Base-by-base conservation (phyloP, 2,113 vertebrate species). In the Xenus cinereus region DNA sequence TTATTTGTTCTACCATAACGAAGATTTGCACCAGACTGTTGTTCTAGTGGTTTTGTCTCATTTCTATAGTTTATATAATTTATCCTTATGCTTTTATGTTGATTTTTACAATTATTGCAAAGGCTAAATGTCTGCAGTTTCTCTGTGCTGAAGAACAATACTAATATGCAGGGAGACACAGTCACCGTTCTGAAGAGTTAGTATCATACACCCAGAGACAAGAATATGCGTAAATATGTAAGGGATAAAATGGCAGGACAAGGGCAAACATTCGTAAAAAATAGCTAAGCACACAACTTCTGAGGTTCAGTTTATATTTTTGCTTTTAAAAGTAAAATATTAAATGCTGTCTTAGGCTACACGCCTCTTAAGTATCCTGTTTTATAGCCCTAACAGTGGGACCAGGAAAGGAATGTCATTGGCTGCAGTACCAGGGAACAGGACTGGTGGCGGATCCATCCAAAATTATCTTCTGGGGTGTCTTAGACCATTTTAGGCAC, bases 161-260 rank as follows among this genome's bases (percentile, higher is more conserved):
- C 2, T 50, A 64, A 72, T 39, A 60, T 1, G 7, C 2, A 78
- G n/a, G 50, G 24, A 78, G 30, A 33, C 4, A 62, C 11, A 57
- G 9, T 35, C 27, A n/a, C 22, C 14, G 7, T 57, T 84, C 56
- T 33, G 32, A 6, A 69, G 10, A 35, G 12, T 75, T 78, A 46
- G 21, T 72, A 43, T 57, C 18, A 50, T 27, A 37, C 6, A 59
- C 2, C 2, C 1, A 0, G 62, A 57, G 32, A 77, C 57, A 26
- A 75, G 8, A 27, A n/a, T 51, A 41, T 17, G 27, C 0, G 0
- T 35, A 71, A 85, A 79, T 1, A 6, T 72, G 15, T 7, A 32
- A 51, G 20, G 4, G 16, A 22, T 84, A 74, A 80, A 84, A 67
- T 20, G 7, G 10, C 15, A 84, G 20, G 14, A 63, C 26, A 63